Base-by-base conservation (phyloP, 2,113 vertebrate genomes). In the Chaenogobius annularis region DNA sequence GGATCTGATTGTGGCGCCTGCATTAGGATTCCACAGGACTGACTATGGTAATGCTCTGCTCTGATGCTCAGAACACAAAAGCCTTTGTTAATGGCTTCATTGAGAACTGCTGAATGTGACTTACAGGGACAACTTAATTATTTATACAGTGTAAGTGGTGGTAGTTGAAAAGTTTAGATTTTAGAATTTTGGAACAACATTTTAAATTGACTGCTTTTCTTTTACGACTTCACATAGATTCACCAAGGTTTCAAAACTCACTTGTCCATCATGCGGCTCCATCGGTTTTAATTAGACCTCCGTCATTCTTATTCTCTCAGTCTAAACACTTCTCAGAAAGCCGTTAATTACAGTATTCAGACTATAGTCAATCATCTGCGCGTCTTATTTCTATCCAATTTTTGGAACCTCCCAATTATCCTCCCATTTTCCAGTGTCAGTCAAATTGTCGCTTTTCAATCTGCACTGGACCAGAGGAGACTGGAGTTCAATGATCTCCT, bases 231-330 rank as follows among this genome's bases (percentile, higher is more conserved):
- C 47, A 15, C 68, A 55, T 35, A 26, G 68, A 70, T 46, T 65
- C 31, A 68, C 17, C 66, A 69, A 69, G 69, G 44, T 78, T 67
- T 54, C 48, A 68, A 81, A 75, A 31, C 40, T 76, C 68, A 44
- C 64, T 15, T 56, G 68, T 74, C 35, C 65, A 66, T 70, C 69
- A 46, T 3, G 44, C 44, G 65, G 52, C 59, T 75, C 74, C 37
- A 73, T 80, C 72, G 26, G 66, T 59, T 70, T 81, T 75, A 31
- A 72, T 83, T 79, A 77, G 76, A 83, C 81, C 73, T 77, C 67
- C 70, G 83, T 66, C 68, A 55, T 74, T 69, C 67, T 55, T 78
- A 70, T 62, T 62, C 19, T 75, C 61, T 70, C 44, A 69, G 56
- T 69, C 63, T 67, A 68, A 78, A 70, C 72, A 65, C 55, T 75